phyloP scores from a whole-genome alignment of 1,140 invertebrate genomes.

The Brachionus paranguensis region DNA sequence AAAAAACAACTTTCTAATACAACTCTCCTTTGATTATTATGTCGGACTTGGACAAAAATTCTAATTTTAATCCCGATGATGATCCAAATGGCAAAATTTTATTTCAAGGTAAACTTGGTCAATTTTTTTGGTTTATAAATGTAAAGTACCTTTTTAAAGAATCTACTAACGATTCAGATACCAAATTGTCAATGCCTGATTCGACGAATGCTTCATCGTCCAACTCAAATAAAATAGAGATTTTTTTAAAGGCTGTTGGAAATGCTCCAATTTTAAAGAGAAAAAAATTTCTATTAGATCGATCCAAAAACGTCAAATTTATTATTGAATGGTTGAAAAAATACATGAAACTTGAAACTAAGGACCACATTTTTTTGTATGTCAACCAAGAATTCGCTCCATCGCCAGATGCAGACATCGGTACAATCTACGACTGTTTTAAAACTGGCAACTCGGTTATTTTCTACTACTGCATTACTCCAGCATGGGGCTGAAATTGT shows the following conservation, averaged over 20 bases:
- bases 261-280: conserved; percentile 95
- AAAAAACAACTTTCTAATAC: too few species aligned
- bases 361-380: conserved; percentile 38
- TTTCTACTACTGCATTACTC: conserved; percentile 27
- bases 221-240: conserved; percentile 67
- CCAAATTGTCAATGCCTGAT: background rate
- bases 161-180: background rate
- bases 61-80: background rate
- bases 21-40: background rate
- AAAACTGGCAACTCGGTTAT: background rate
- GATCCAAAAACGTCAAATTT: conserved; percentile 75
- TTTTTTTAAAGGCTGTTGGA: conserved; percentile 83
- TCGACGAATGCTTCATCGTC: background rate
- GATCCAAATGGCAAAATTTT: background rate
- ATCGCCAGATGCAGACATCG: conserved; percentile 16
- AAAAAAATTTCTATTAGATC: conserved; percentile 84
- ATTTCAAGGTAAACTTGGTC: background rate
- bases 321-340: conserved; percentile 83
- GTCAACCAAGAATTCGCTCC: conserved; percentile 41
- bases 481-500: conserved; percentile 30
- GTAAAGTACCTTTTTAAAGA: background rate
- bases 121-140: background rate
- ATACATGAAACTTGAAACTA: conserved; percentile 60
- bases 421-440: conserved; percentile 36
- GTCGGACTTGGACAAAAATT: background rate